Conservation (phyloP, 2,888 invertebrate genomes). For the Cerceris rybyensis region DNA sequence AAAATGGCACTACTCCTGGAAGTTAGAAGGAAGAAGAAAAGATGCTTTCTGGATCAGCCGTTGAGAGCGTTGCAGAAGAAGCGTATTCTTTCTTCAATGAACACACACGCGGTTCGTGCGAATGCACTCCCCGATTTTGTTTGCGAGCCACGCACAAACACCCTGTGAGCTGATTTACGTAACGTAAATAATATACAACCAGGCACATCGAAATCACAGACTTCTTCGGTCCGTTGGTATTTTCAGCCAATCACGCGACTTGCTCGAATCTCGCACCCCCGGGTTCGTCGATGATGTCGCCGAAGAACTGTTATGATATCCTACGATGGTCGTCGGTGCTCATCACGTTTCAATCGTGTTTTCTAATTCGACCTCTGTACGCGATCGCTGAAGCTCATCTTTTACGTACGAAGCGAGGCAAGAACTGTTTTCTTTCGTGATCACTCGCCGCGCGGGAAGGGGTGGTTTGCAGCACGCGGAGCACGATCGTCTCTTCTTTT, state of each 20-base stretch:
- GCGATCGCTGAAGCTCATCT: too few relatives aligned
- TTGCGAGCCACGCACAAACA: constrained; percentile 15
- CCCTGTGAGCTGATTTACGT: constrained; percentile 18
- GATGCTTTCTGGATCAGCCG: background rate
- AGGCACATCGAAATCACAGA: constrained; percentile 69
- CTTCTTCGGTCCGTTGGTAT: constrained; percentile 57
- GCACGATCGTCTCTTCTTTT: constrained; percentile 24
- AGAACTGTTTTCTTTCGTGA: constrained; percentile 8
- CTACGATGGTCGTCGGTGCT: constrained; percentile 2
- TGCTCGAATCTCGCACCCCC: constrained; percentile 1
- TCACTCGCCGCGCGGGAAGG: constrained; percentile 42
- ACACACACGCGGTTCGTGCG: constrained; percentile 26
- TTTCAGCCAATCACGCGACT: constrained; percentile 41
- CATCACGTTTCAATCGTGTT: too few relatives aligned
- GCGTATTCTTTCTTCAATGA: constrained; percentile 35
- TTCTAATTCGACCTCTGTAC: too few relatives aligned
- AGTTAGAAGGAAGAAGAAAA: background rate
- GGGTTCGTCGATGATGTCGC: constrained; percentile 10
- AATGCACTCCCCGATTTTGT: constrained; percentile 22
- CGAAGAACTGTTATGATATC: constrained; percentile 8
- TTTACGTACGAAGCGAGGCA: background rate
- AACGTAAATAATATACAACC: constrained; percentile 45
- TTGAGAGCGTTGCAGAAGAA: constrained; percentile 7
- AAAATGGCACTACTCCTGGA: constrained; percentile 41
- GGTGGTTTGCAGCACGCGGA: constrained; percentile 33